Percentiles rank a stretch among this genome's conserved stretches.
These are phyloP conservation scores for Clanis bilineata DNA, from an alignment of 2,888 invertebrate genomes.

Conservation along the genomic window DNA sequence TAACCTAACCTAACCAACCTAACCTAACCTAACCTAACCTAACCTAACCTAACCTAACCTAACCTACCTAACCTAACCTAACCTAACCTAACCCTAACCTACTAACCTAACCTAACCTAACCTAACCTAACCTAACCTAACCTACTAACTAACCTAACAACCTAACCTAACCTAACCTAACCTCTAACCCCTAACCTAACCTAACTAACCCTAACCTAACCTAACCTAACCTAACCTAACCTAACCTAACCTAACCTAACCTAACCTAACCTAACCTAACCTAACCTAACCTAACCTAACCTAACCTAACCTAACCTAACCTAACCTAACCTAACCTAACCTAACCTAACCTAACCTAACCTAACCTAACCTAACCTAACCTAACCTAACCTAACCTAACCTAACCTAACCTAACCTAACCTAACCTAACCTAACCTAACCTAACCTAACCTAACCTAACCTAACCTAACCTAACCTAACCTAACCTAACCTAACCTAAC, in stretches of 20 bases:
- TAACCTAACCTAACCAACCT: conserved; percentile 23
- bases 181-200: conserved; percentile 11
- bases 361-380: conserved; percentile 25
- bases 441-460: conserved; percentile 23
- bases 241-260: conserved; percentile 24
- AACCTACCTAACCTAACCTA: conserved; percentile 24
- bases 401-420: conserved; percentile 28
- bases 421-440: conserved; percentile 27
- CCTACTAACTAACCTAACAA: conserved; percentile 24
- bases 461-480: conserved; percentile 24
- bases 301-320: conserved; percentile 27
- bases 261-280: conserved; percentile 26
- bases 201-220: conserved; percentile 20
- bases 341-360: conserved; percentile 27
- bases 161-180: conserved; percentile 26
- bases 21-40: conserved; percentile 23
- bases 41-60: conserved; percentile 23
- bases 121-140: conserved; percentile 24
- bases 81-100: conserved; percentile 26
- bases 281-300: conserved; percentile 28
- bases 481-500: conserved; percentile 24
- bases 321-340: conserved; percentile 27
- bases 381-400: conserved; percentile 28
- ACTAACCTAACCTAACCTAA: conserved; percentile 26
- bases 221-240: conserved; percentile 28